Base-by-base conservation (phyloP, 1,140 invertebrate genomes). In the Brachionus rotundiformis region DNA sequence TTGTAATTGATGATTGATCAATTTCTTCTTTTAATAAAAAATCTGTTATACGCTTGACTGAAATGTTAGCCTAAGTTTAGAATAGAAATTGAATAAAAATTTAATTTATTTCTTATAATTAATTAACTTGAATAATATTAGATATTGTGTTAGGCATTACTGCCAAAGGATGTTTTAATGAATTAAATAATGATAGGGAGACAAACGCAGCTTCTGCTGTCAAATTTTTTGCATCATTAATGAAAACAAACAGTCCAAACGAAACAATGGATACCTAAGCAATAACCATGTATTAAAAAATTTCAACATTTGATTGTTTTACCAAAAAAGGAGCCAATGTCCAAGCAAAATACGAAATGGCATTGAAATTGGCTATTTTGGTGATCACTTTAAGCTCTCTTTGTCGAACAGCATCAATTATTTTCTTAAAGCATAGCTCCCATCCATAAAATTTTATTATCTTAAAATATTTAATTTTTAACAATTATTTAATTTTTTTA, bases 171-270 rank as follows among this genome's bases (percentile, higher is more conserved):
- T 96, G 96, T 85, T 95, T 91, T 84, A 99, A 91, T 84, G 98
- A 95, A 89, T 98, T 98, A 91, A 99, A 98, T 85, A 98, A 91
- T 86, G 96, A 94, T 84, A 99, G 90, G 83, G 96, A 95, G 82
- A 98, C 96, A 90, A 99, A 99, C 83, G 90, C 90, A 31, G 87
- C 76, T 83, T 91, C 87, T 7, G 84, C 83, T 23, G 86, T 83
- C 82, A 88, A 87, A 11, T 87, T 84, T 5, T 54, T 49, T 33
- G 11, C 49, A 2, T 77, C 75, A 73, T 73, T 31, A 23, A 73
- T 44, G 11, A 91, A 61, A 3, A 90, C 87, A 85, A 87, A 91
- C 2, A 88, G 85, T 41, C 87, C 87, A 84, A 88, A 84, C 11
- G 83, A 83, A n/a, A 84, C 83, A 76, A 88, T 71, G n/a, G 86